A percentile compares a stretch with the other conserved stretches of the same genome.
These are phyloP conservation scores for Eurystomus glaucurus DNA, from an alignment of 2,797 vertebrate genomes.

Conservation along the genomic window DNA sequence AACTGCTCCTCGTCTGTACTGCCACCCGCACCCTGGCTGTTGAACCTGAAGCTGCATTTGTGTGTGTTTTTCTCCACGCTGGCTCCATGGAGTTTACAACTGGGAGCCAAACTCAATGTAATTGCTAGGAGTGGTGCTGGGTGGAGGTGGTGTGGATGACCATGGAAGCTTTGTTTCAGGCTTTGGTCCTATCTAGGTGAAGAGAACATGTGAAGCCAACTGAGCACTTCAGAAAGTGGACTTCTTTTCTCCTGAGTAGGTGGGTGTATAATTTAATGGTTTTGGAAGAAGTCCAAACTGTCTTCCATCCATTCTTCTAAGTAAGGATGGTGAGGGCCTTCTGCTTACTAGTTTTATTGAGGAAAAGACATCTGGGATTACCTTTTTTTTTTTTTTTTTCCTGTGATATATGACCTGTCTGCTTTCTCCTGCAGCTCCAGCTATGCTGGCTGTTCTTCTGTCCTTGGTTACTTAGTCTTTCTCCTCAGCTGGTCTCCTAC, in stretches of 20 bases:
- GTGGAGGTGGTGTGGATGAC: rapidly evolving
- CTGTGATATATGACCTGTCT: neutral
- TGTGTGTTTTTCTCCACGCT: rapidly evolving
- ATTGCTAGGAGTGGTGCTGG: neutral
- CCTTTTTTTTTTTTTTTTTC: neutral
- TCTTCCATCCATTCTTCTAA: neutral
- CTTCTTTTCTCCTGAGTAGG: neutral
- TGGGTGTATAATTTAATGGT: neutral
- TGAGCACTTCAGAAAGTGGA: neutral
- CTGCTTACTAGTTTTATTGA: neutral
- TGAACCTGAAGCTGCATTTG: rapidly evolving
- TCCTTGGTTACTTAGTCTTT: neutral
- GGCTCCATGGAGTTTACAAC: rapidly evolving
- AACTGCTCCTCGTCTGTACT: rapidly evolving
- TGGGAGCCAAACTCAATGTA: neutral
- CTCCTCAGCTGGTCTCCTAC: neutral
- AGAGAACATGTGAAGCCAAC: neutral
- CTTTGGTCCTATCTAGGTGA: neutral
- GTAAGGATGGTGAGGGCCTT: neutral
- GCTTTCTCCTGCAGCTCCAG: neutral
- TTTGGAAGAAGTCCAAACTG: neutral
- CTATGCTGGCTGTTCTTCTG: neutral
- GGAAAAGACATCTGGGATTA: neutral
- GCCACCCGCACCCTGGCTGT: neutral
- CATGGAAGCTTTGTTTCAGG: neutral